These are phyloP conservation scores for Vulpes vulpes DNA, from an alignment of 2,113 vertebrate species.

Conservation along the genomic window DNA sequence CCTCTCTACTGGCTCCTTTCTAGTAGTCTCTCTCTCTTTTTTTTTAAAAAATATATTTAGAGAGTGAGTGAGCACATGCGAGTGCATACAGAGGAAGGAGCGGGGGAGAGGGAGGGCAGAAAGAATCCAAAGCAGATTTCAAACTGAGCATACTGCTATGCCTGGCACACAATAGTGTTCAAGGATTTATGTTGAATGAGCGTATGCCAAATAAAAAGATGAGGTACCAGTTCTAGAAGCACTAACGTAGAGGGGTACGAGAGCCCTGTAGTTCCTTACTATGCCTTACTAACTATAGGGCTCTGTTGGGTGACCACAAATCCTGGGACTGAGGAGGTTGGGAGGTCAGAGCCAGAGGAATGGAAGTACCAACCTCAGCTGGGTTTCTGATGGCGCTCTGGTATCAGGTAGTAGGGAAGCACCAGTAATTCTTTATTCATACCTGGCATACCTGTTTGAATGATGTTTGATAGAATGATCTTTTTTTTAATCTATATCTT, in stretches of 20 bases:
- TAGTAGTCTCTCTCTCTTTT: too few relatives aligned
- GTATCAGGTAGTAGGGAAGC: not conserved
- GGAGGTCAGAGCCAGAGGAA: not conserved
- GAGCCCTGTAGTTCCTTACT: not conserved
- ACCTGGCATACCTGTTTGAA: not conserved
- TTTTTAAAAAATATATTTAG: not conserved
- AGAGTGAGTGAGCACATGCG: not conserved
- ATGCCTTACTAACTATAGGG: not conserved
- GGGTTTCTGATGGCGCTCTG: not conserved
- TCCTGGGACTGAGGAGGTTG: not conserved
- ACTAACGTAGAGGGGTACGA: not conserved
- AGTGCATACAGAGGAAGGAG: not conserved
- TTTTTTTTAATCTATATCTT: conserved; percentile 43
- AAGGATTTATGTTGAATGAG: too few relatives aligned
- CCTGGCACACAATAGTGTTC: not conserved
- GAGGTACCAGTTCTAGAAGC: not conserved
- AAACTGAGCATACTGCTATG: not conserved
- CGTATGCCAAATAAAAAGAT: too few relatives aligned
- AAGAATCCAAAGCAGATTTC: not conserved
- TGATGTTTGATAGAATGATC: not conserved
- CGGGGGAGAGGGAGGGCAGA: not conserved
- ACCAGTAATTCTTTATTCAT: too few relatives aligned
- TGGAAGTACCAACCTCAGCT: fast-evolving
- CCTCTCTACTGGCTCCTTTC: not conserved
- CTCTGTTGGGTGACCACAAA: not conserved